Percentiles rank a stretch among this genome's conserved stretches.
Evolutionary conservation across 2,113 vertebrate genomes (phyloP).

Genomic region (Gadus macrocephalus): DNA sequence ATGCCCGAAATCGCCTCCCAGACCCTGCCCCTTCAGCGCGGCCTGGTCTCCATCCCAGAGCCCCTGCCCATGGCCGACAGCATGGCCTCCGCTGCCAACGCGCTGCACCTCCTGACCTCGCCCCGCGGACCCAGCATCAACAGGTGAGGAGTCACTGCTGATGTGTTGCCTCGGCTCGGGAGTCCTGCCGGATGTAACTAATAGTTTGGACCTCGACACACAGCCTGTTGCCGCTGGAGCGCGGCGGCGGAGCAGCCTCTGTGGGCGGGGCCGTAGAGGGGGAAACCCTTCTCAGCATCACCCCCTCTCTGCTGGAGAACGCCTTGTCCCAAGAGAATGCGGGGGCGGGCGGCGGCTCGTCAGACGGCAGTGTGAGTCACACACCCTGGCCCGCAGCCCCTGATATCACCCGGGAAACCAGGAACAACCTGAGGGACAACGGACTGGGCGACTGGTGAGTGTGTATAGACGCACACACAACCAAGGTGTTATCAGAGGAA

Average conservation of each 20-base stretch:
- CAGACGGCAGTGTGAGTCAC: slow-evolving; percentile 76
- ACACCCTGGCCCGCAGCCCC: slow-evolving; percentile 90
- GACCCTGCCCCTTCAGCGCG: slow-evolving; percentile 76
- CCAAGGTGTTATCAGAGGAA: too few relatives aligned
- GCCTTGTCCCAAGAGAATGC: slow-evolving; percentile 84
- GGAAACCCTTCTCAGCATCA: slow-evolving; percentile 77
- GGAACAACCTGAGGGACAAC: slow-evolving; percentile 79
- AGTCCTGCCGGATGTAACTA: neutral
- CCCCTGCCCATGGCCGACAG: slow-evolving; percentile 74
- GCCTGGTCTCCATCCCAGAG: slow-evolving; percentile 59
- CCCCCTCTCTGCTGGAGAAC: slow-evolving; percentile 84
- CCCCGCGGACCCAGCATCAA: slow-evolving; percentile 69
- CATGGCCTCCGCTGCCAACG: slow-evolving; percentile 92
- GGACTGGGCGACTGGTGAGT: slow-evolving; percentile 70
- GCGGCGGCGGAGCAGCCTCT: slow-evolving; percentile 61
- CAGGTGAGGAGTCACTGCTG: slow-evolving; percentile 30
- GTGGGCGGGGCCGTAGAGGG: slow-evolving; percentile 69
- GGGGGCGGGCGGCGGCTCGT: slow-evolving; percentile 54
- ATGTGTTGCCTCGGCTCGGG: too few relatives aligned
- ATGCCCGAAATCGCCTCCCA: slow-evolving; percentile 96
- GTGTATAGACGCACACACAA: too few relatives aligned
- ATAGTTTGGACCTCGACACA: too few relatives aligned
- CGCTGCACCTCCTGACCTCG: slow-evolving; percentile 87
- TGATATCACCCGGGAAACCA: slow-evolving; percentile 95
- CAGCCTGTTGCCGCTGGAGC: slow-evolving; percentile 78